Evolutionary conservation across 2,888 invertebrate species (phyloP), one percentile per base, ranked within the genome.

Genomic region (Gnatocerus cornutus): DNA sequence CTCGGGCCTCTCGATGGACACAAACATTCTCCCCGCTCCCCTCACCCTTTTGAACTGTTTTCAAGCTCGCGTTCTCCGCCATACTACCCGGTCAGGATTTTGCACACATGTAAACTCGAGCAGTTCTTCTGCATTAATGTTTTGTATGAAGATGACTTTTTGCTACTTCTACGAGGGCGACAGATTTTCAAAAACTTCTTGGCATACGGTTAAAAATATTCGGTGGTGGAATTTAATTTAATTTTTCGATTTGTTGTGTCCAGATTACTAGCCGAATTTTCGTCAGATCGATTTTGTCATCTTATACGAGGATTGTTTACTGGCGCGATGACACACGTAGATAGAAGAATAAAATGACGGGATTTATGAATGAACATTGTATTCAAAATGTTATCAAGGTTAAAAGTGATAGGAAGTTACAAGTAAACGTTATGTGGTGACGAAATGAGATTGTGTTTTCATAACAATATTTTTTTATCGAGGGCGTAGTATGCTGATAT

Each of bases 1-100:
- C 81, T 76, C 75, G 78, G 79, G 81, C 77, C 74, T 71, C 75
- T 74, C 79, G 78, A 81, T 80, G 81, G 80, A 81, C 79, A 82
- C 82, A 82, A 82, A 83, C 82, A 83, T 74, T 79, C 81, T 78
- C 77, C 78, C 79, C 75, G 73, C 75, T 76, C 77, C 46, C 73
- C 71, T 63, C 74, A 62, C 71, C 58, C 68, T 73, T 55, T 67
- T 55, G 53, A 64, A 69, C 68, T 58, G 63, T 68, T 68, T 46
- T 61, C 37, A 43, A 53, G 53, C 52, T 61, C 33, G 37, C 59
- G 59, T 14, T 29, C n/a, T 29, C 46, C 30, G 33, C 61, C 12
- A 50, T 41, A 46, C 65, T 65, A 46, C 56, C 37, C 56, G 48
- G 46, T 45, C 48, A 63, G 53, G 53, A 52, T 63, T 63, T 63